Conservation (phyloP, 2,113 vertebrate species). For the Colius striatus region DNA sequence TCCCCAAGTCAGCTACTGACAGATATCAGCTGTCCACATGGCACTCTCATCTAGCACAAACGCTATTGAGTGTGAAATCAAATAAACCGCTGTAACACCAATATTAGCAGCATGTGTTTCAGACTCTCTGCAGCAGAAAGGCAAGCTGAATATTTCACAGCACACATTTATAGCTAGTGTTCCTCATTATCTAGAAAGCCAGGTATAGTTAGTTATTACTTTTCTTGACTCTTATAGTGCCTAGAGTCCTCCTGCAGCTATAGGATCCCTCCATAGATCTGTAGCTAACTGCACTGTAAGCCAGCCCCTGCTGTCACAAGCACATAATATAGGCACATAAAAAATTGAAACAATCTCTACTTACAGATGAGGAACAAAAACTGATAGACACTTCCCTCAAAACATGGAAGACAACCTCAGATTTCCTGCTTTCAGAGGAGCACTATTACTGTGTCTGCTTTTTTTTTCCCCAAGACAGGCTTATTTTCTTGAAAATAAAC, state of each 20-base stretch:
- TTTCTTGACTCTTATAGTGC: background rate
- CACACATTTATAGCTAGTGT: background rate
- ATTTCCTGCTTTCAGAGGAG: background rate
- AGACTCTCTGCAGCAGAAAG: background rate
- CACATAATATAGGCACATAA: background rate
- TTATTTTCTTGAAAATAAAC: background rate
- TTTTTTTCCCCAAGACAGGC: background rate
- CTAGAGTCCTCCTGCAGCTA: background rate
- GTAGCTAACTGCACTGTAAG: background rate
- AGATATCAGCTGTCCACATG: conserved; percentile 9
- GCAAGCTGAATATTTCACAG: background rate
- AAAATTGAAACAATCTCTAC: background rate
- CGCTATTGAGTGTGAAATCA: background rate
- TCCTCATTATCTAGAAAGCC: background rate
- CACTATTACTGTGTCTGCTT: background rate
- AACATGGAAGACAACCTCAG: background rate
- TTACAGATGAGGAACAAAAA: background rate
- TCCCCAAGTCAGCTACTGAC: conserved; percentile 28
- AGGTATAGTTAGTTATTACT: background rate
- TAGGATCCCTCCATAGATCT: background rate
- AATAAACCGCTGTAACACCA: background rate
- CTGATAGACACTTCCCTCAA: background rate
- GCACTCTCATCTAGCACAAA: background rate
- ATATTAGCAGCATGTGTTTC: background rate
- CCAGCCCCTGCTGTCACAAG: background rate